These are phyloP conservation scores for Acipenser transmontanus DNA, from an alignment of 2,797 vertebrate genomes.

Conservation along the genomic window DNA sequence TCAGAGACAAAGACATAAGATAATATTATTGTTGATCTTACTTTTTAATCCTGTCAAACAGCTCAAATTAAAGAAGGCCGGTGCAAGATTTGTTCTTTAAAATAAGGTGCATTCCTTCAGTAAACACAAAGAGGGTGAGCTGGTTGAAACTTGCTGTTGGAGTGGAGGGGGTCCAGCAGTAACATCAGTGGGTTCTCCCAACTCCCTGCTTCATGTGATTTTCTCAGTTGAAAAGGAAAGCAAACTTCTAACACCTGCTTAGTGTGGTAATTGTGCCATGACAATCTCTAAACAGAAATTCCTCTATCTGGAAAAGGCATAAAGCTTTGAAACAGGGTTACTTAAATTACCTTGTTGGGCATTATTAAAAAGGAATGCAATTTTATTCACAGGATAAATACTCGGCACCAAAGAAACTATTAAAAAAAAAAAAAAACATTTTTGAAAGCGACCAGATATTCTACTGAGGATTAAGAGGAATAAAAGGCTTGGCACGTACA, in stretches of 20 bases:
- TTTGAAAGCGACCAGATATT: background rate
- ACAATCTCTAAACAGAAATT: background rate
- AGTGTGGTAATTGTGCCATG: background rate
- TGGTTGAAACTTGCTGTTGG: background rate
- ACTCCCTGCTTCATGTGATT: background rate
- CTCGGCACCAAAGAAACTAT: no score
- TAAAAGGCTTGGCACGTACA: background rate
- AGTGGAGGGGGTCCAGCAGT: background rate
- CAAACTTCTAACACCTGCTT: background rate
- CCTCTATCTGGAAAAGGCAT: background rate
- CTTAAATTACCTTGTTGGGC: no score
- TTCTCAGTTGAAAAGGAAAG: background rate
- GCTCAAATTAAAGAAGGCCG: background rate
- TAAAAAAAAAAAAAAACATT: no score
- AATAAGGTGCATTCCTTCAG: background rate
- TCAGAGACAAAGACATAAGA: background rate
- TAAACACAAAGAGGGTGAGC: background rate
- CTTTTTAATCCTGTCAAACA: slow-evolving; percentile 5
- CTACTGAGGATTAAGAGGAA: background rate
- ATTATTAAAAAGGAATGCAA: no score
- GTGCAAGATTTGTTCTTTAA: background rate
- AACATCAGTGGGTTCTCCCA: background rate
- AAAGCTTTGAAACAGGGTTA: background rate
- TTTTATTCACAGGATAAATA: no score
- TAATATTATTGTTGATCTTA: background rate